A percentile compares a stretch with the other conserved stretches of the same genome.
Evolutionary conservation across 2,113 vertebrate species (phyloP).

Genomic region (Peromyscus maniculatus): DNA sequence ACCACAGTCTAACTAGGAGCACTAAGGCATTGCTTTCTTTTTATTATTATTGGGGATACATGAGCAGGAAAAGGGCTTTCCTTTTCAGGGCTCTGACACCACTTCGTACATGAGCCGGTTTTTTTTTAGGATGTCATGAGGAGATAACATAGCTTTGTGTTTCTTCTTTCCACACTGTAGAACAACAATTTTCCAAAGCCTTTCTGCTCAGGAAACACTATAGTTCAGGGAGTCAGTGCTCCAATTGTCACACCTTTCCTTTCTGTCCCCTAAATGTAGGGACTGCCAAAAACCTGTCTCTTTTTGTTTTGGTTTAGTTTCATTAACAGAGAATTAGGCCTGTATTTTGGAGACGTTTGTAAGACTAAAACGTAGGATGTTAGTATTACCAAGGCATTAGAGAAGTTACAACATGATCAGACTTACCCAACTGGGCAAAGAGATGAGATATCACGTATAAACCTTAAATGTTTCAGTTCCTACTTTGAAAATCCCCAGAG

Average conservation of each 20-base stretch:
- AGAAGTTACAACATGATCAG: not conserved
- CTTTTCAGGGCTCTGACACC: not conserved
- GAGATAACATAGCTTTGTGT: not conserved
- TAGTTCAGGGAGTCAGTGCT: not conserved
- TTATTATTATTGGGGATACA: not conserved
- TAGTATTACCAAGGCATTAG: not conserved
- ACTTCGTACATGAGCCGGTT: not conserved
- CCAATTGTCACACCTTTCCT: not conserved
- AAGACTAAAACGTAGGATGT: not conserved
- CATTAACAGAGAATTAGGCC: not conserved
- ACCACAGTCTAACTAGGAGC: not conserved
- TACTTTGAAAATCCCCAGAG: not conserved
- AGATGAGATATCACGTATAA: not conserved
- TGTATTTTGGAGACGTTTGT: not conserved
- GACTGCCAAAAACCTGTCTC: too few relatives aligned
- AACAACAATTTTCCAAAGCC: not conserved
- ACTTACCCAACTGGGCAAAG: not conserved
- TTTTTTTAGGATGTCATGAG: not conserved
- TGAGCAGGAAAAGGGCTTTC: not conserved
- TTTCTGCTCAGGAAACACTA: not conserved
- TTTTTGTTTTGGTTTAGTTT: not conserved
- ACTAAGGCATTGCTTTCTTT: not conserved
- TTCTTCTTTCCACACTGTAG: not conserved
- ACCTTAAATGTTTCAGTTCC: not conserved
- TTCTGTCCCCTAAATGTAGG: not conserved